Percentiles rank a stretch among this genome's conserved stretches.
Evolutionary conservation across 1,140 invertebrate species (phyloP).

Genomic region (Acromyrmex echinatior): DNA sequence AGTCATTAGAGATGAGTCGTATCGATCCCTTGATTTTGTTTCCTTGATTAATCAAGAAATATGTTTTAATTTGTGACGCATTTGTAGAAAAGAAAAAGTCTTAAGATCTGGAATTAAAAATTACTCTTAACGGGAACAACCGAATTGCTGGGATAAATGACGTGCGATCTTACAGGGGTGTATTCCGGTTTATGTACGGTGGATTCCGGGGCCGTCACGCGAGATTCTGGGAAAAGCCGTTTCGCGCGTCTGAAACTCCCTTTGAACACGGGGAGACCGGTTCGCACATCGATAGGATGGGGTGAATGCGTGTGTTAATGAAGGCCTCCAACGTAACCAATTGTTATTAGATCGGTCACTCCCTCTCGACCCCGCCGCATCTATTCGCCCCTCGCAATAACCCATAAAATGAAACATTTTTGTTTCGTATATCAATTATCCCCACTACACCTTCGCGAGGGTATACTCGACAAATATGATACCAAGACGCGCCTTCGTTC

Average conservation of each 20-base stretch:
- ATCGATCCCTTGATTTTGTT: neutral
- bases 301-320: slow-evolving; percentile 83
- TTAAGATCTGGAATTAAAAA: neutral
- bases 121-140: slow-evolving; percentile 1
- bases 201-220: slow-evolving; percentile 85
- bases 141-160: neutral
- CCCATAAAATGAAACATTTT: slow-evolving; percentile 86
- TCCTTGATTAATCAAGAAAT: neutral
- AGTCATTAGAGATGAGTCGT: no score
- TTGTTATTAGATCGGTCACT: slow-evolving; percentile 86
- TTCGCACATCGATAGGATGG: slow-evolving; percentile 23
- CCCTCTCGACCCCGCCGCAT: slow-evolving; percentile 77
- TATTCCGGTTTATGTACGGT: slow-evolving; percentile 77
- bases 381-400: slow-evolving; percentile 83
- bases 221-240: slow-evolving; percentile 86
- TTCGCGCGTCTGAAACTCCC: slow-evolving; percentile 81
- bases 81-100: neutral
- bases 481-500: slow-evolving; percentile 7
- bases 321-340: slow-evolving; percentile 84
- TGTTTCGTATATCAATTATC: slow-evolving; percentile 84
- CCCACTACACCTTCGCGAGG: slow-evolving; percentile 1
- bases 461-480: slow-evolving; percentile 13
- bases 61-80: neutral
- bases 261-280: slow-evolving; percentile 65
- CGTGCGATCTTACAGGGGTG: slow-evolving; percentile 30